Evolutionary conservation across 2,888 invertebrate genomes (phyloP), one percentile per base, ranked within the genome.

Genomic region (Mesochorus sp.): DNA sequence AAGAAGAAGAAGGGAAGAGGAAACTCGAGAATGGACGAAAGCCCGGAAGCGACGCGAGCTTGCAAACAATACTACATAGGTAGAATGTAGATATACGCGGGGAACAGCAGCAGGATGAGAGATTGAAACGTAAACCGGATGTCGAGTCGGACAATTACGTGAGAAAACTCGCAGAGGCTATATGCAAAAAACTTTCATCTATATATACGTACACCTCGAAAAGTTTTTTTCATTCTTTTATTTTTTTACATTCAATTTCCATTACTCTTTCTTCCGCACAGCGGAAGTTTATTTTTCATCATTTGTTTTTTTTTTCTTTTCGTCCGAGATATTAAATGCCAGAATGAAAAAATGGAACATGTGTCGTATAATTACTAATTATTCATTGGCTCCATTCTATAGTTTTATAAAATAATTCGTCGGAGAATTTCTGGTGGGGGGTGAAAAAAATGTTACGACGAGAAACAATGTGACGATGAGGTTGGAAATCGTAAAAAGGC

Each of bases 61-160:
- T 59, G 49, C 39, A 59, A 70, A 70, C 49, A 57, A 47, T 39
- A 24, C 49, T 39, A 8, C 37, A 34, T 34, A 57, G 34, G 24
- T 49, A 26, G 51, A 57, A 34, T 57, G 34, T 28, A 34, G n/a
- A 51, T 39, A 47, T 10, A 21, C 28, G 21, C 1, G n/a, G 55
- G 3, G 26, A 59, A 51, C 37, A 28, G n/a, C n/a, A n/a, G n/a
- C n/a, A 44, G 55, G 42, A 77, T 6, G 28, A 49, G 17, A 51
- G 31, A 68, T 49, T 68, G 62, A 68, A 76, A 55, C 59, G 64
- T 51, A 75, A 71, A 37, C 51, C 57, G 81, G 75, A 75, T 39
- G 79, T 62, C 51, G 62, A 53, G 55, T 26, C 55, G 61, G 47
- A 77, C 62, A 72, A 77, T 71, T 53, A 42, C 44, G 44, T 10